Conservation (phyloP, 2,113 vertebrate genomes). For the Barnardius zonarius region DNA sequence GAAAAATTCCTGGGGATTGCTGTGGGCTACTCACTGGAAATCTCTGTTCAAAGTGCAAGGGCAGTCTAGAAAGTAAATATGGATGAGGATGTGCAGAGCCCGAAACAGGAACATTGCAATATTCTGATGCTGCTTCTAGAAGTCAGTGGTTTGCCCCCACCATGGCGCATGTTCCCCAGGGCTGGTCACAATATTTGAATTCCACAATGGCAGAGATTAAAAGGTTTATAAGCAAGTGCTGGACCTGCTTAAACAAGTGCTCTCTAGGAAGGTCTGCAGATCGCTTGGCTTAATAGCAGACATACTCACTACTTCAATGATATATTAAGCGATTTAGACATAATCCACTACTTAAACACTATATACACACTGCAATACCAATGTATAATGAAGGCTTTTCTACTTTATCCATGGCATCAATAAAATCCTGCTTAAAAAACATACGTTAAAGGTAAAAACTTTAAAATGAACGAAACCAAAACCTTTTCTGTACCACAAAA, state of each 20-base stretch:
- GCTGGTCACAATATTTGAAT: not conserved
- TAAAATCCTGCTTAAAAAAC: not conserved
- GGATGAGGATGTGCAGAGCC: not conserved
- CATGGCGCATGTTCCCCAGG: not conserved
- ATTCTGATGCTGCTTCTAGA: not conserved
- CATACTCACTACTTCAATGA: not conserved
- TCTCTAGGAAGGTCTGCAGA: not conserved
- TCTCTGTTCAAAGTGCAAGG: slow-evolving; percentile 4
- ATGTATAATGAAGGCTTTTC: not conserved
- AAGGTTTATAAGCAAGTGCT: not conserved
- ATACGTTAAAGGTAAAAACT: not conserved
- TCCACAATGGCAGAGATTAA: not conserved
- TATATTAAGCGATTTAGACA: not conserved
- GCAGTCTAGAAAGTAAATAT: slow-evolving; percentile 25
- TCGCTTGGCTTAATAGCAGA: not conserved
- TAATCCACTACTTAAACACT: not conserved
- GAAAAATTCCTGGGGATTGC: slow-evolving; percentile 52
- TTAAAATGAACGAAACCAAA: not conserved
- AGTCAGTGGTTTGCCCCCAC: not conserved
- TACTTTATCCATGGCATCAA: not conserved
- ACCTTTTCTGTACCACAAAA: not conserved
- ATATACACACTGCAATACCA: not conserved
- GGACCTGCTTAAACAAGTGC: not conserved
- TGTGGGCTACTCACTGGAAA: slow-evolving; percentile 50
- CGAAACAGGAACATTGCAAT: not conserved